Evolutionary conservation across 1,140 invertebrate genomes (phyloP).

Genomic region (Gonioctena quinquepunctata): DNA sequence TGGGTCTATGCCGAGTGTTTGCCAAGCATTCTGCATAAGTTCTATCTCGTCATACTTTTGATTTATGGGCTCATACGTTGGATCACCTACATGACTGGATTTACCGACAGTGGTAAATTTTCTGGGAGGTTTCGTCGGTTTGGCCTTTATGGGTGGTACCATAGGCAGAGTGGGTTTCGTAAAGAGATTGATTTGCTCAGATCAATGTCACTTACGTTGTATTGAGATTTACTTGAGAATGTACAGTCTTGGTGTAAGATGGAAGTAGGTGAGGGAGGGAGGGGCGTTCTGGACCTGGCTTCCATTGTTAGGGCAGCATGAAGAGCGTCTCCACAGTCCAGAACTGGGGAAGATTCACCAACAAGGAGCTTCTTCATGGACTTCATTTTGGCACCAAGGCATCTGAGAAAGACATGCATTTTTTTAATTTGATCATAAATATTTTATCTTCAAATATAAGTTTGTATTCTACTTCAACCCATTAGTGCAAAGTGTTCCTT

Average conservation of each 20-base stretch:
- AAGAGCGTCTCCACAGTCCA: constrained; percentile 74
- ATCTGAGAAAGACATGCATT: constrained; percentile 56
- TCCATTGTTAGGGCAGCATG: constrained; percentile 74
- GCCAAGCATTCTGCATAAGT: constrained; percentile 75
- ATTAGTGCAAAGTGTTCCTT: too few relatives aligned
- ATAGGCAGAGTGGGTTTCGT: constrained; percentile 32
- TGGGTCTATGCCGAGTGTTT: constrained; percentile 73
- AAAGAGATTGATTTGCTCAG: constrained; percentile 14
- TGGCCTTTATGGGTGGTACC: constrained; percentile 56
- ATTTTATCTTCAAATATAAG: too few relatives aligned
- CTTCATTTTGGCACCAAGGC: constrained; percentile 79
- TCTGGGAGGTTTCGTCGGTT: constrained; percentile 69
- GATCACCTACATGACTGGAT: neutral
- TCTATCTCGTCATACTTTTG: constrained; percentile 69
- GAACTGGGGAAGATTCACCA: constrained; percentile 64
- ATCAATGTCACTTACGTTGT: neutral
- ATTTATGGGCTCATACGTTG: constrained; percentile 44
- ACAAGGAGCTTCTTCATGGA: constrained; percentile 80
- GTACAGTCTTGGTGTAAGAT: constrained; percentile 33
- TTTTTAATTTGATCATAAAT: too few relatives aligned
- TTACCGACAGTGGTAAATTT: constrained; percentile 57
- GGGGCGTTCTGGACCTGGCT: constrained; percentile 73
- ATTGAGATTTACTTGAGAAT: constrained; percentile 9
- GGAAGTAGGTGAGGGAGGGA: constrained; percentile 69
- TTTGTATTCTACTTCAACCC: too few relatives aligned